These are phyloP conservation scores for Diarsia brunnea DNA, from an alignment of 2,888 invertebrate species.

Conservation along the genomic window DNA sequence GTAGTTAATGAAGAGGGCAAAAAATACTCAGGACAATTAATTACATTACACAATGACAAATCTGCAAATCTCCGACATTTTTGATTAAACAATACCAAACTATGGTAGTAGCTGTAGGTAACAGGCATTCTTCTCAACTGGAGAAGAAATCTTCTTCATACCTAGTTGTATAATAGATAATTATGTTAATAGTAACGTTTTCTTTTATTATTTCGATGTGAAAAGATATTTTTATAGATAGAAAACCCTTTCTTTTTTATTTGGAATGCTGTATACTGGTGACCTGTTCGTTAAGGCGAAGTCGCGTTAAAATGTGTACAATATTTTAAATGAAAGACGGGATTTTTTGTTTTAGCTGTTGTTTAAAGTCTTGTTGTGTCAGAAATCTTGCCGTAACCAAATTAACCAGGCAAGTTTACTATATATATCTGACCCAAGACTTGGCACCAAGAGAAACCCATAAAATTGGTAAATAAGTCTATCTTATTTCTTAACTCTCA, in stretches of 20 bases:
- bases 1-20: not conserved
- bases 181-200: conserved; percentile 35
- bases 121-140: not conserved
- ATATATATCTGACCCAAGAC: too few relatives aligned
- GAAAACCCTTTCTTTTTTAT: conserved; percentile 51
- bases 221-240: conserved; percentile 34
- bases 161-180: conserved; percentile 35
- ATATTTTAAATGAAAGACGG: too few relatives aligned
- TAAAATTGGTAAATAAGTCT: too few relatives aligned
- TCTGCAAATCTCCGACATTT: conserved; percentile 31
- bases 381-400: too few relatives aligned
- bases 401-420: too few relatives aligned
- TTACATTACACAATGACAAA: conserved; percentile 23
- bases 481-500: too few relatives aligned
- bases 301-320: not conserved
- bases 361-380: too few relatives aligned
- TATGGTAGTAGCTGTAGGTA: not conserved
- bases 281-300: conserved; percentile 51
- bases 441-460: too few relatives aligned
- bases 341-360: too few relatives aligned
- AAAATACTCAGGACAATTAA: conserved; percentile 8
- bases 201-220: conserved; percentile 37
- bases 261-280: conserved; percentile 42
- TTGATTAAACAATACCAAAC: conserved; percentile 5
- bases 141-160: not conserved